A percentile compares a stretch with the other conserved stretches of the same genome.
phyloP scores from a whole-genome alignment of 2,888 invertebrate genomes.

The Beris chalybata region DNA sequence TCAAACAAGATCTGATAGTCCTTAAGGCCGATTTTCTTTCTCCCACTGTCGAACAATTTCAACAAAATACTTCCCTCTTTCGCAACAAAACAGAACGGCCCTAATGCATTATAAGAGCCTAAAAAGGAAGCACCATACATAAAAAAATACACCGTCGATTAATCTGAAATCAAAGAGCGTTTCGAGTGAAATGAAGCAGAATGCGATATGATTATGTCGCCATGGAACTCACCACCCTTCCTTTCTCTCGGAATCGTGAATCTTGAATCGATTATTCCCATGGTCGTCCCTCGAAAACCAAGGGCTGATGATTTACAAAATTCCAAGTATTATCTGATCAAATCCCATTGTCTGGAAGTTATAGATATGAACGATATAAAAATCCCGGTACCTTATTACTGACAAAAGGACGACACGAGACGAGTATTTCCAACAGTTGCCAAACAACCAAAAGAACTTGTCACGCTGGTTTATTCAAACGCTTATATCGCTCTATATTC shows the following conservation, averaged over 20 bases:
- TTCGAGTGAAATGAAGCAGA: slow-evolving; percentile 53
- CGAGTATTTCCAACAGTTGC: background rate
- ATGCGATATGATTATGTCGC: slow-evolving; percentile 55
- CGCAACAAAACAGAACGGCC: background rate
- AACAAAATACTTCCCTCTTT: background rate
- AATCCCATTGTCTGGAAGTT: slow-evolving; percentile 37
- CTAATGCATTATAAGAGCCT: background rate
- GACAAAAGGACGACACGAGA: too few relatives aligned
- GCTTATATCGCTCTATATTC: background rate
- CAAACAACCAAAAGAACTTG: slow-evolving; percentile 22
- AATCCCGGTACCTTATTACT: background rate
- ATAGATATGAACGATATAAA: slow-evolving; percentile 15
- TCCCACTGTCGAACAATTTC: background rate
- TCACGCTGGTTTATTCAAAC: slow-evolving; percentile 27
- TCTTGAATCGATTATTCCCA: slow-evolving; percentile 4
- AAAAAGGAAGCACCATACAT: background rate
- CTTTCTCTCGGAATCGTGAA: background rate
- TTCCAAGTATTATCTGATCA: slow-evolving; percentile 36
- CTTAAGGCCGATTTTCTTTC: background rate
- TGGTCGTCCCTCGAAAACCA: slow-evolving; percentile 1
- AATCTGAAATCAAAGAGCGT: slow-evolving; percentile 38
- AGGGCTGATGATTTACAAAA: slow-evolving; percentile 25
- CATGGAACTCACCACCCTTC: slow-evolving; percentile 39
- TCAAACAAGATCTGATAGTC: slow-evolving; percentile 3
- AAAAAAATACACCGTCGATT: slow-evolving; percentile 30